These are phyloP conservation scores for Phalacrocorax aristotelis DNA, from an alignment of 2,113 vertebrate genomes.

Conservation along the genomic window DNA sequence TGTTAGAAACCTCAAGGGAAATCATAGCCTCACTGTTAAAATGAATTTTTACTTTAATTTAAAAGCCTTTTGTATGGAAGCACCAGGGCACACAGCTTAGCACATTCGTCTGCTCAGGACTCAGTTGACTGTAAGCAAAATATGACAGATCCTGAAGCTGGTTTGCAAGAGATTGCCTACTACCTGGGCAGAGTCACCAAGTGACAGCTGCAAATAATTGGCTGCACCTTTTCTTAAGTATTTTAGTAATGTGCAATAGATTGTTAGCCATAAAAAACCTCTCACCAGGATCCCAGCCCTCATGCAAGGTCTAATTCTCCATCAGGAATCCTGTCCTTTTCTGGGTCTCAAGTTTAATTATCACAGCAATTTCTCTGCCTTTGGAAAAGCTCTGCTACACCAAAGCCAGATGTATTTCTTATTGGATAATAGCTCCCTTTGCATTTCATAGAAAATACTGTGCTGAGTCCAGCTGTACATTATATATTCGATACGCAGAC, in stretches of 20 bases:
- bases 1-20: constrained; percentile 60
- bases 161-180: neutral
- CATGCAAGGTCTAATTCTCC: neutral
- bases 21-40: constrained; percentile 30
- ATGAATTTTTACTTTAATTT: constrained; percentile 60
- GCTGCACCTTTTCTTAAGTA: neutral
- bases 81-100: neutral
- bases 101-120: neutral
- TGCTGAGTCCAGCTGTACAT: neutral
- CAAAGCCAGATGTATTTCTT: constrained; percentile 29
- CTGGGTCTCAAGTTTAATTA: constrained; percentile 33
- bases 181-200: neutral
- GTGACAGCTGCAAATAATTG: constrained; percentile 27
- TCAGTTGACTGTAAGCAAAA: constrained; percentile 37
- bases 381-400: constrained; percentile 14
- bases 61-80: constrained; percentile 25
- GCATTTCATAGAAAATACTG: neutral
- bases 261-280: neutral
- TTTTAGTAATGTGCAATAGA: neutral
- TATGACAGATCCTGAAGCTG: neutral
- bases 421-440: neutral
- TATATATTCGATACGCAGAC: neutral
- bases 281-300: neutral
- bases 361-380: neutral
- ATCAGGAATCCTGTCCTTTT: neutral